Base-by-base conservation (phyloP, 2,797 vertebrate genomes). In the Enteromius afrohamiltoni region DNA sequence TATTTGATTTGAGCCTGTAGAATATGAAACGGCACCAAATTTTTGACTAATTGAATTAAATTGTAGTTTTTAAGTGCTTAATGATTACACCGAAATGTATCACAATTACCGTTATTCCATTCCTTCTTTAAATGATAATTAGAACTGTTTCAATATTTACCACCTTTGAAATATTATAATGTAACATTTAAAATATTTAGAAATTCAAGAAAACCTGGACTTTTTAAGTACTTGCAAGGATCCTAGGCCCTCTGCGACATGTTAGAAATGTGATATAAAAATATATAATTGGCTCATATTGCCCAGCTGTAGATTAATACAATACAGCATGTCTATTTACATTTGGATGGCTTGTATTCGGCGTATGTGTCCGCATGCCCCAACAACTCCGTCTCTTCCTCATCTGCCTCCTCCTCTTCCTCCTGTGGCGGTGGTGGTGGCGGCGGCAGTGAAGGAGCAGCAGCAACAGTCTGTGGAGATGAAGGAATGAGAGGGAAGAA, bases 311-410 rank as follows among this genome's bases (percentile, higher is more conserved):
- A n/a, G 14, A 4, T 67, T 40, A 11, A 55, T 11, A 42, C 69
- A n/a, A n/a, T 4, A 14, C 21, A 6, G n/a, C n/a, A 26, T 14
- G 17, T 21, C 0, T 3, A 17, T 91, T 73, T 94, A 99, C 98
- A 99, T 93, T 99, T 99, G 21, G 97, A 97, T 4, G 98, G 98
- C 88, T 92, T 89, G 71, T 99, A 99, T 90, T 99, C 98, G 0
- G 98, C 96, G 0, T 99, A 99, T 21, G 97, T 99, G 92, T 99
- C 98, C 0, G 96, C 93, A 14, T 99, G 98, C 78, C 98, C 98
- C 81, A 99, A 80, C 90, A 99, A 98, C 81, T 98, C 98, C 0
- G 96, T 93, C 88, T 98, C 98, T 49, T 99, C 96, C 23, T 98
- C 97, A 0, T 95, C 97, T n/a, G 97, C 97, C 55, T 98, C 97